Conservation (phyloP, 2,113 vertebrate species). For the Odobenus rosmarus region DNA sequence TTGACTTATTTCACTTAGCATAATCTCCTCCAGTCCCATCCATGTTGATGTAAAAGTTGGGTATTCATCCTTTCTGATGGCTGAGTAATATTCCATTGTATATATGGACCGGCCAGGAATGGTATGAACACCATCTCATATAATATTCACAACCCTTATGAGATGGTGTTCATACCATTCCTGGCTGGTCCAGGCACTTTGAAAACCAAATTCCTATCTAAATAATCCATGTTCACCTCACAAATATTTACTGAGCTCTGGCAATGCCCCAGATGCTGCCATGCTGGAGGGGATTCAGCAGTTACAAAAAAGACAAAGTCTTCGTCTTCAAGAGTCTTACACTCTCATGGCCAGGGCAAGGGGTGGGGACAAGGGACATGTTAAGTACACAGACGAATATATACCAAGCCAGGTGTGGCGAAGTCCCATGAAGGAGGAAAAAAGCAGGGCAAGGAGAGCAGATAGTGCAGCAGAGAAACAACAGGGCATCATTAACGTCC, state of each 20-base stretch:
- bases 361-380: accelerated
- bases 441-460: not conserved
- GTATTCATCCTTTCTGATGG: no score
- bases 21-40: no score
- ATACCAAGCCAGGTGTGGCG: not conserved
- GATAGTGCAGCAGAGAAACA: not conserved
- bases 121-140: no score
- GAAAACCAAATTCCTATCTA: not conserved
- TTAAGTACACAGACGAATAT: no score
- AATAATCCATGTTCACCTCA: not conserved
- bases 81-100: no score
- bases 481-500: accelerated
- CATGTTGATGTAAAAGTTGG: no score
- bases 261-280: not conserved
- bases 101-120: no score
- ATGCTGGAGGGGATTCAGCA: not conserved
- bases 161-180: not conserved
- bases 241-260: not conserved
- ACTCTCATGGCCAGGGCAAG: accelerated
- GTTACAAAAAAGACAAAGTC: not conserved
- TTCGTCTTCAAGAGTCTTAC: not conserved
- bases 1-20: no score
- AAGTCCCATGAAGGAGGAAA: not conserved
- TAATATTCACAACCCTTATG: no score
- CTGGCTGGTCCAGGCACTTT: not conserved